Base-by-base conservation (phyloP, 2,888 invertebrate species). In the Hanleya hanleyi region DNA sequence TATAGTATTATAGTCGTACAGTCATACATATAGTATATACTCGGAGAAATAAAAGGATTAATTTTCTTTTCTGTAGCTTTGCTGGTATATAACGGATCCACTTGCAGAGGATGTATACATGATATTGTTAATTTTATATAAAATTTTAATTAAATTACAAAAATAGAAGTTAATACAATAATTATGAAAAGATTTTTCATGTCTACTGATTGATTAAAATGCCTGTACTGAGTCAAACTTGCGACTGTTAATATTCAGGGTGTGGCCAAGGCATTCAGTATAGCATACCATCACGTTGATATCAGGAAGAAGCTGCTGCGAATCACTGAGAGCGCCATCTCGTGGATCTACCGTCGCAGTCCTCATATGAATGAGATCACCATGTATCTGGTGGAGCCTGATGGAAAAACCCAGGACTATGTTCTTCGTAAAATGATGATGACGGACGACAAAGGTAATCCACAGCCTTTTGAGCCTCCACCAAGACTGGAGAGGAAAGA, bases 201-300 rank as follows among this genome's bases (percentile, higher is more conserved):
- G 26, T 12, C 26, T 57, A 9, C 26, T 26, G 12, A 26, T 57
- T 15, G 18, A 18, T 70, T 70, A 15, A 32, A 18, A n/a, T 72
- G 3, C 26, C 26, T 49, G 50, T 2, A 49, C 50, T 22, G 9
- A 49, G 26, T 35, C n/a, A 36, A n/a, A 33, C 1, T 36, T 64
- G 1, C 74, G 0, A 77, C n/a, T n/a, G n/a, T n/a, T n/a, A n/a
- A n/a, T n/a, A n/a, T n/a, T n/a, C n/a, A 90, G 90, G 90, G 90
- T 51, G 84, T 90, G n/a, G 86, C 89, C 22, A 88, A 88, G 70
- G 80, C 88, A 1, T 90, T 90, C 81, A 90, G 90, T 77, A 87
- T 89, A 66, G 87, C 90, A 12, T 90, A 89, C 77, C 90, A 90
- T 74, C 81, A 84, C 49, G 86, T 90, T n/a, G 88, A 89, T 70